Evolutionary conservation across 2,888 invertebrate species (phyloP).

Genomic region (Serripes groenlandicus): DNA sequence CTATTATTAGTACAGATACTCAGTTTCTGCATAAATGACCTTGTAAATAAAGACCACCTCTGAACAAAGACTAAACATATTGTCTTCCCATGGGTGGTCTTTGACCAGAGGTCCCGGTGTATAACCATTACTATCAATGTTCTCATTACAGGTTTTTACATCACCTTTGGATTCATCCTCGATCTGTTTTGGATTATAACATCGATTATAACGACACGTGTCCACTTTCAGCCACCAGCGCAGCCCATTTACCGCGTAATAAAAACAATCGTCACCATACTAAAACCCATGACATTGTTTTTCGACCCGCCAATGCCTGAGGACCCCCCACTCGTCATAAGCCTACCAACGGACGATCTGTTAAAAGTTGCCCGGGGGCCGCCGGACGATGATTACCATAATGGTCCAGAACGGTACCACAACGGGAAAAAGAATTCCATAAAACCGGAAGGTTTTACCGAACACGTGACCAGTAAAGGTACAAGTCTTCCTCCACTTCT

Average conservation of each 20-base stretch:
- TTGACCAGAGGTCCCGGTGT: no score
- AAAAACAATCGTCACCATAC: not conserved
- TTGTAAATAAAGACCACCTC: no score
- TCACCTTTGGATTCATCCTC: conserved; percentile 36
- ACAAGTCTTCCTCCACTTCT: conserved; percentile 27
- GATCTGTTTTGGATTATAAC: conserved; percentile 24
- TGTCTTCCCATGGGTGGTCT: no score
- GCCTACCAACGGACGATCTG: conserved; percentile 53
- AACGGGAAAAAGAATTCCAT: conserved; percentile 28
- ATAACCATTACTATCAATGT: no score
- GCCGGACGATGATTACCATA: not conserved
- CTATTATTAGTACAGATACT: no score
- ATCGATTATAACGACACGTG: conserved; percentile 12
- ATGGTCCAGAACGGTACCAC: not conserved
- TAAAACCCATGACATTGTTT: conserved; percentile 23
- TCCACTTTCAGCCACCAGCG: conserved; percentile 22
- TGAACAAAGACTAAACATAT: no score
- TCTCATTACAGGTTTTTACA: conserved; percentile 44
- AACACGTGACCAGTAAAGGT: conserved; percentile 41
- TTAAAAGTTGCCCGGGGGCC: conserved; percentile 49
- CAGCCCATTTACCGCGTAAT: not conserved
- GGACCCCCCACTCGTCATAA: conserved; percentile 11
- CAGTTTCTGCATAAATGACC: no score
- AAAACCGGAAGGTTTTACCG: conserved; percentile 49
- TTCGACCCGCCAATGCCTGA: not conserved